Evolutionary conservation across 2,888 invertebrate genomes (phyloP).

Genomic region (Hypercompe scribonia): DNA sequence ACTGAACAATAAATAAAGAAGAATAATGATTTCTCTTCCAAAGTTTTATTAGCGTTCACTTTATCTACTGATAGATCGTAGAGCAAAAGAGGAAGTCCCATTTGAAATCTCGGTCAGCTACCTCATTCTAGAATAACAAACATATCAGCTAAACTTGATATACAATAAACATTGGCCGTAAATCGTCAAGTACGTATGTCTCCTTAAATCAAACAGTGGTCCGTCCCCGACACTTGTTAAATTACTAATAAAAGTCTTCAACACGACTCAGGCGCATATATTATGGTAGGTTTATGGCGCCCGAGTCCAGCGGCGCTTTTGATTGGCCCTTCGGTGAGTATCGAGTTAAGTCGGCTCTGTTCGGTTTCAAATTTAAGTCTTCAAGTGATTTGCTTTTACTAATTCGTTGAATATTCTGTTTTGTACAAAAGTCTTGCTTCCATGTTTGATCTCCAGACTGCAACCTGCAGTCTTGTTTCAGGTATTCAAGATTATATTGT

Average conservation of each 20-base stretch:
- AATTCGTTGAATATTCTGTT: background rate
- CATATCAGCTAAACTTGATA: conserved; percentile 75
- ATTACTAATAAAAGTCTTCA: conserved; percentile 82
- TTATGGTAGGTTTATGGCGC: conserved; percentile 73
- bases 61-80: background rate
- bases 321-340: conserved; percentile 57
- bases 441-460: background rate
- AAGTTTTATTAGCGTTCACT: too few species aligned
- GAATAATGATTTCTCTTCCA: background rate
- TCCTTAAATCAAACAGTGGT: conserved; percentile 77
- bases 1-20: background rate
- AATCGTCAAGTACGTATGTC: conserved; percentile 76
- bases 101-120: conserved; percentile 11
- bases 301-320: conserved; percentile 62
- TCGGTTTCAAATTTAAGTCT: conserved; percentile 37
- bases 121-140: conserved; percentile 68
- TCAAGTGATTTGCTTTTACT: conserved; percentile 11
- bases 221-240: conserved; percentile 80
- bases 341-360: conserved; percentile 46
- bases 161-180: conserved; percentile 79
- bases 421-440: background rate
- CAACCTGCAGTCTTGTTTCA: background rate
- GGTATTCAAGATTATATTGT: background rate
- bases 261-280: conserved; percentile 76
- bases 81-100: background rate